phyloP scores from a whole-genome alignment of 1,140 invertebrate species.

The Cyphomyrmex costatus region DNA sequence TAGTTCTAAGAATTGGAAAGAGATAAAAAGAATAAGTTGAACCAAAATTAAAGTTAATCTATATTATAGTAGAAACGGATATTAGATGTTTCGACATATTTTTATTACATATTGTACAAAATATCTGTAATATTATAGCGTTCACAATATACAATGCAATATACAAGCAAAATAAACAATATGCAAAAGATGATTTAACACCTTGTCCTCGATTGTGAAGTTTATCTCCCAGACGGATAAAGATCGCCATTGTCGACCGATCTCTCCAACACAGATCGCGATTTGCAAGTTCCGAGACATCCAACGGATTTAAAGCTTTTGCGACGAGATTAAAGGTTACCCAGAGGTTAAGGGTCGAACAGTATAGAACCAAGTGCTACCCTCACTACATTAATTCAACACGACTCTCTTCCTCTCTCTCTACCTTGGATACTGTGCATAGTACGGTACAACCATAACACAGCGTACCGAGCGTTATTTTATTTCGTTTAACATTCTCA shows the following conservation, averaged over 20 bases:
- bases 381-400: constrained; percentile 60
- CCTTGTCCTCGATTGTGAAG: background rate
- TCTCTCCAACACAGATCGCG: background rate
- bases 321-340: constrained; percentile 50
- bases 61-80: too few relatives aligned
- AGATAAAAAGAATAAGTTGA: too few relatives aligned
- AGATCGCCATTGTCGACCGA: constrained; percentile 24
- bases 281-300: constrained; percentile 52
- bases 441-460: background rate
- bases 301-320: constrained; percentile 61
- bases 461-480: constrained; percentile 36
- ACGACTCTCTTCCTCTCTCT: too few relatives aligned
- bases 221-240: constrained; percentile 32
- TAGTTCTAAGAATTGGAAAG: too few relatives aligned
- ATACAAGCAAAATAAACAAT: background rate
- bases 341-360: constrained; percentile 51
- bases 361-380: constrained; percentile 37
- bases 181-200: background rate
- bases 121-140: background rate
- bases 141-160: background rate
- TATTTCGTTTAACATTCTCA: constrained; percentile 29
- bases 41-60: too few relatives aligned
- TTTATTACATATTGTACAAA: background rate
- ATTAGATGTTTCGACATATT: background rate
- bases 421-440: constrained; percentile 11